Base-by-base conservation (phyloP, 2,888 invertebrate species). In the Tachystola acroxantha region DNA sequence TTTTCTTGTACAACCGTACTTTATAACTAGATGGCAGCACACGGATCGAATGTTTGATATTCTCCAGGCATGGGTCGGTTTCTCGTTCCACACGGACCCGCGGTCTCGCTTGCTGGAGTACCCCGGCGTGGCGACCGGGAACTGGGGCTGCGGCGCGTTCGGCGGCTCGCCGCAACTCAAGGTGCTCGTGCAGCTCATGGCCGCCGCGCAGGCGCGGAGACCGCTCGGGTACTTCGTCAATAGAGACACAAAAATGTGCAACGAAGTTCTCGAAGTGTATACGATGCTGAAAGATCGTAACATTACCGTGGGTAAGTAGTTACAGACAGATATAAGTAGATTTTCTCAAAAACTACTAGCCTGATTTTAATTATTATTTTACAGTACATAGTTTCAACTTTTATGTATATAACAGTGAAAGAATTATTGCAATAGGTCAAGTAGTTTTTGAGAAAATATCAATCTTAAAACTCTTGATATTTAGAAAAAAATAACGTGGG, bases 131-230 rank as follows among this genome's bases (percentile, higher is more conserved):
- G 96, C 96, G 1, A 95, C 96, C 0, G 97, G 97, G 5, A 97
- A 97, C 84, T 97, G 97, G 97, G 97, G 98, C 1, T 96, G 96
- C 78, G 96, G 96, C 0, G 96, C 94, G 0, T 96, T 94, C 73
- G 89, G 91, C 1, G 96, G 96, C 0, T 90, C 92, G 34, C 86
- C 92, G 0, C 80, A 88, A 3, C 76, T 95, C 1, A 95, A 95
- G 76, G 90, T 91, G 0, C 67, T 96, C 20, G 71, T 97, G 26
- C 96, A 97, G 69, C 2, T 27, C 4, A 90, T 94, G 89, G 93
- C 93, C 6, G 77, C 87, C 24, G 76, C 85, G 0, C 62, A 77
- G 27, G 27, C 27, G 11, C 27, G 27, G 2, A 10, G 27, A 6
- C 12, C 27, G 7, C 1, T 27, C 11, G 27, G 11, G 7, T 27